Evolutionary conservation across 2,888 invertebrate species (phyloP).

Genomic region (Protodeltote pygarga): DNA sequence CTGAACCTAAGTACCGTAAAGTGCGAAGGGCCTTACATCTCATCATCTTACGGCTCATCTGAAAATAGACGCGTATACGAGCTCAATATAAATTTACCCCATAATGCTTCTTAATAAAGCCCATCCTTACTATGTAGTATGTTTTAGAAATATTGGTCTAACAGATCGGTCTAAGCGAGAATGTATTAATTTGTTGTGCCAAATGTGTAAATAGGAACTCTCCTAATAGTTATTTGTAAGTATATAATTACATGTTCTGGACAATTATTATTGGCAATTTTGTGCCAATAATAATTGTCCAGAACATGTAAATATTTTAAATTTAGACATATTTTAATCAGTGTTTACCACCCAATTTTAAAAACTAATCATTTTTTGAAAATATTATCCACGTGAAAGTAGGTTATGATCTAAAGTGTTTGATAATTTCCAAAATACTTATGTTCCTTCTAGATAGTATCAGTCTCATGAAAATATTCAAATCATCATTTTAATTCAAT

Average conservation of each 20-base stretch:
- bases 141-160: slow-evolving; percentile 55
- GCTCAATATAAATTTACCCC: too few relatives aligned
- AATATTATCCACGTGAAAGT: slow-evolving; percentile 16
- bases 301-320: slow-evolving; percentile 47
- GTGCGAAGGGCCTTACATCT: too few relatives aligned
- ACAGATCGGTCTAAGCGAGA: slow-evolving; percentile 40
- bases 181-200: slow-evolving; percentile 60
- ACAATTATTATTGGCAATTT: too few relatives aligned
- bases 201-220: slow-evolving; percentile 43
- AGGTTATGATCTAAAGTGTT: slow-evolving; percentile 1
- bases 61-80: too few relatives aligned
- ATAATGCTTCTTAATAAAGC: not conserved
- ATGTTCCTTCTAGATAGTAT: slow-evolving; percentile 26
- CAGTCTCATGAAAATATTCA: slow-evolving; percentile 2
- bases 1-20: too few relatives aligned
- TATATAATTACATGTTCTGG: too few relatives aligned
- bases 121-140: slow-evolving; percentile 3
- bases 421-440: slow-evolving; percentile 13
- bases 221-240: slow-evolving; percentile 44
- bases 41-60: too few relatives aligned
- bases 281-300: slow-evolving; percentile 61
- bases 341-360: slow-evolving; percentile 28
- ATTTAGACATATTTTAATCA: slow-evolving; percentile 17
- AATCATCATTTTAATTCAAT: too few relatives aligned
- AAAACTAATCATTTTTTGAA: slow-evolving; percentile 27